phyloP scores from a whole-genome alignment of 2,888 invertebrate species.

The Fragum fragum region DNA sequence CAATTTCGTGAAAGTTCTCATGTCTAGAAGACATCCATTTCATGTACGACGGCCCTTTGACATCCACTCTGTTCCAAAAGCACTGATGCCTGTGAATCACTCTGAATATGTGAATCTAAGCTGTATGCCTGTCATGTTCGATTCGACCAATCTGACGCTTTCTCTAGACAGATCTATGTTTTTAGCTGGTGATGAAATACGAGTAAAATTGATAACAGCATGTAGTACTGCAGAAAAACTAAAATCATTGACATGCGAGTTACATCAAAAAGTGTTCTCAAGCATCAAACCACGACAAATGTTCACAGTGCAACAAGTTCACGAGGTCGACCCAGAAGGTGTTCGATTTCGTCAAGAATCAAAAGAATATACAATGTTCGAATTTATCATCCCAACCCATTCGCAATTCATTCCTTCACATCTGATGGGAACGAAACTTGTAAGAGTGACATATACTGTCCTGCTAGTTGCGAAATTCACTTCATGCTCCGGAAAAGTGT shows the following conservation, averaged over 20 bases:
- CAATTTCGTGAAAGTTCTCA: slow-evolving; percentile 75
- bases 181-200: slow-evolving; percentile 81
- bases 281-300: slow-evolving; percentile 64
- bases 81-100: slow-evolving; percentile 75
- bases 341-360: slow-evolving; percentile 56
- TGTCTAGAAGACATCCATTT: slow-evolving; percentile 75
- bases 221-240: slow-evolving; percentile 69
- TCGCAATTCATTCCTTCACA: slow-evolving; percentile 77
- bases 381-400: slow-evolving; percentile 78
- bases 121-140: slow-evolving; percentile 66
- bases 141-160: slow-evolving; percentile 70
- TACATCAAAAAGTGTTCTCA: slow-evolving; percentile 70
- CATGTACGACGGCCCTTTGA: slow-evolving; percentile 77
- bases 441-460: slow-evolving; percentile 76
- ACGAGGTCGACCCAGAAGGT: slow-evolving; percentile 70
- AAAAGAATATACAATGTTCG: slow-evolving; percentile 62
- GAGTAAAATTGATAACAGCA: slow-evolving; percentile 70
- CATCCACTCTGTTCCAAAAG: slow-evolving; percentile 75
- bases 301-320: slow-evolving; percentile 65
- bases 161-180: slow-evolving; percentile 78
- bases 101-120: slow-evolving; percentile 77
- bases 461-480: slow-evolving; percentile 75
- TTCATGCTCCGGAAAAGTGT: slow-evolving; percentile 76
- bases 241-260: slow-evolving; percentile 73
- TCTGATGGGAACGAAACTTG: slow-evolving; percentile 72